Evolutionary conservation across 2,888 invertebrate species (phyloP), one percentile per base, ranked within the genome.

Genomic region (Eulithis testata): DNA sequence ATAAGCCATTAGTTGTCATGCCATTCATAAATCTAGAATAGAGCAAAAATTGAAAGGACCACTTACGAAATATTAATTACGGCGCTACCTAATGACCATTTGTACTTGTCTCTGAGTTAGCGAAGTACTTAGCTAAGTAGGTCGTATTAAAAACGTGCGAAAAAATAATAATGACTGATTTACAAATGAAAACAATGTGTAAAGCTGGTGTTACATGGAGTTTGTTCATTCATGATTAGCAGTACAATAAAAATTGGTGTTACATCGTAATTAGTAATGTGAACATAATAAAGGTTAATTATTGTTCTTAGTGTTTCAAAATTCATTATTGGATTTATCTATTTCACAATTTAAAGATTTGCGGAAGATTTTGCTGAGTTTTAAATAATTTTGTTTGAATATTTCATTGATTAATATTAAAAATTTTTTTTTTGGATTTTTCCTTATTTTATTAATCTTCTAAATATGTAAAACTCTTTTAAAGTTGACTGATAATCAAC

Each of bases 181-280:
- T 60, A 51, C 60, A 49, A 56, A 52, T 55, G 52, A 60, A 69
- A 61, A 70, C 40, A 61, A 71, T 68, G 70, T 72, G 74, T 73
- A 73, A 69, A 77, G 72, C 55, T 72, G 56, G 63, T 61, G 64
- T 50, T 64, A 65, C 68, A 72, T 50, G 74, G 69, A 71, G 72
- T 76, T 74, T 68, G 65, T 8, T 9, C 40, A 40, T 40, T 40
- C 40, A 9, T 40, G 40, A 40, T 40, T 40, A 40, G 8, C 57
- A 66, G 31, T 43, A 57, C 51, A 50, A 45, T 45, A 56, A 37
- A 12, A 45, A 31, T 44, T 52, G 21, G 21, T 47, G 21, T 57
- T 52, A 52, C 57, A 52, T 56, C n/a, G 52, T 51, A 55, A 51
- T 62, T 51, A 57, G 37, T 21, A 52, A 11, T 44, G 37, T 6